Evolutionary conservation across 2,113 vertebrate species (phyloP).

Genomic region (Vidua macroura): DNA sequence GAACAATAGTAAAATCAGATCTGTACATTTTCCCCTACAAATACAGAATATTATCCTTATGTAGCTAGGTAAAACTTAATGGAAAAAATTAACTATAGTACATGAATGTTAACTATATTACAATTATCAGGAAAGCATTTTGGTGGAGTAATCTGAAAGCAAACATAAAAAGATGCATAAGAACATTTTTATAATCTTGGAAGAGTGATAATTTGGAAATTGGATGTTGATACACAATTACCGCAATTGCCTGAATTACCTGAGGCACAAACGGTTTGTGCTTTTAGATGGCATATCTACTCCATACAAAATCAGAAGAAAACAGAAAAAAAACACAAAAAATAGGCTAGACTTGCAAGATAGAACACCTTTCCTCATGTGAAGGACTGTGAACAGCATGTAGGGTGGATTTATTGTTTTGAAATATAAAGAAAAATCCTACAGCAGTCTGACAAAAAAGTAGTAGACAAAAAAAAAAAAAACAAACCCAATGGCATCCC

Average conservation of each 20-base stretch:
- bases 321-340: not conserved
- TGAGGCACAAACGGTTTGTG: not conserved
- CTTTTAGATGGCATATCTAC: not conserved
- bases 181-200: not conserved
- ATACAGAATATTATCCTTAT: not conserved
- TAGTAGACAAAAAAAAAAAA: not conserved
- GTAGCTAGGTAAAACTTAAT: not conserved
- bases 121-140: not conserved
- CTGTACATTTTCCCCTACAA: not conserved
- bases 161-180: not conserved
- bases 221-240: not conserved
- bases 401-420: not conserved
- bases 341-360: not conserved
- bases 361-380: not conserved
- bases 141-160: not conserved
- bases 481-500: not conserved
- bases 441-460: not conserved
- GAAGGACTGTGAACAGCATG: not conserved
- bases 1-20: not conserved
- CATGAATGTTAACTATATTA: not conserved
- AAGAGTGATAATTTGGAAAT: not conserved
- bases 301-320: not conserved
- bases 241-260: not conserved
- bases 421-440: not conserved
- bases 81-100: not conserved